Conservation (phyloP, 2,888 invertebrate species). For the Malacosoma neustria region DNA sequence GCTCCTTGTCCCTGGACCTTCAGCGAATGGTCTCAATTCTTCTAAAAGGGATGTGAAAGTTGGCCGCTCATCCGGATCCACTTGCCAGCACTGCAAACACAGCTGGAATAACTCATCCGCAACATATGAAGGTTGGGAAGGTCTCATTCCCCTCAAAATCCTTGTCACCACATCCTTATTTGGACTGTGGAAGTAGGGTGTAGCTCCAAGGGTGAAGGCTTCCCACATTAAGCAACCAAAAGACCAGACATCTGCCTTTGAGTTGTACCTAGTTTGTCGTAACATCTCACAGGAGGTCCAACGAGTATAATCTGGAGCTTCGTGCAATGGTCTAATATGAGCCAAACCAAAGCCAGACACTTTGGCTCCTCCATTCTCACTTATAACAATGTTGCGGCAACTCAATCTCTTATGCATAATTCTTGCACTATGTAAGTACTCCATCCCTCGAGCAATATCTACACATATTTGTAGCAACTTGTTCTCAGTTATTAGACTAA, state of each 20-base stretch:
- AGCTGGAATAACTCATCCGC: constrained; percentile 88
- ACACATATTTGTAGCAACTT: constrained; percentile 78
- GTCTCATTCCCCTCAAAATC: constrained; percentile 80
- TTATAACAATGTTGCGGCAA: constrained; percentile 81
- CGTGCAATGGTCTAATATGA: constrained; percentile 75
- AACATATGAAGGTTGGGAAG: constrained; percentile 83
- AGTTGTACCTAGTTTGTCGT: constrained; percentile 78
- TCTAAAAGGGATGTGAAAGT: constrained; percentile 77
- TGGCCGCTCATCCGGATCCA: constrained; percentile 87
- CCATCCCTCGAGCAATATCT: constrained; percentile 82
- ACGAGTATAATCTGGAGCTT: constrained; percentile 82
- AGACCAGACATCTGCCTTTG: constrained; percentile 88
- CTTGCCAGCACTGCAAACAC: constrained; percentile 89
- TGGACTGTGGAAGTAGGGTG: constrained; percentile 82
- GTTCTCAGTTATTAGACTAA: constrained; percentile 77
- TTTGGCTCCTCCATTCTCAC: constrained; percentile 79
- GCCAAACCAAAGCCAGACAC: constrained; percentile 84
- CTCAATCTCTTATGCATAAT: constrained; percentile 84
- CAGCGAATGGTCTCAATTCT: constrained; percentile 47
- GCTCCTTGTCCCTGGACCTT: constrained; percentile 41
- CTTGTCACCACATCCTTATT: constrained; percentile 80
- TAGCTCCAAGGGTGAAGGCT: constrained; percentile 84
- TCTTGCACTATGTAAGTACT: constrained; percentile 78
- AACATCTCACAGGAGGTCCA: constrained; percentile 89
- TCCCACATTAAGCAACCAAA: constrained; percentile 90